A percentile compares a stretch with the other conserved stretches of the same genome.
Conservation (phyloP, 1,140 invertebrate genomes). For the Hyposmocoma kahamanoa region DNA sequence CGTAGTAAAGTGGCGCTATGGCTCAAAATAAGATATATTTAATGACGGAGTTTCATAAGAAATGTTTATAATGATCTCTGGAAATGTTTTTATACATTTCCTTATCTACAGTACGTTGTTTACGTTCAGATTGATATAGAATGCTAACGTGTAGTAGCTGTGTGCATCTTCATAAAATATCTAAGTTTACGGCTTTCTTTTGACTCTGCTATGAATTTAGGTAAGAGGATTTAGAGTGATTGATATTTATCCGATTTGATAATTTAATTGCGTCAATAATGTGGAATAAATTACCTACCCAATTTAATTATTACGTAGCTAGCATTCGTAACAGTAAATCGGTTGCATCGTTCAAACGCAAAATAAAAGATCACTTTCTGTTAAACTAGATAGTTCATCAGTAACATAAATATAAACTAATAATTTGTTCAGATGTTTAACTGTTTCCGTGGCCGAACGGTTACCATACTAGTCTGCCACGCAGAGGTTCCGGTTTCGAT, state of each 20-base stretch:
- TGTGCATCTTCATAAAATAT: background rate
- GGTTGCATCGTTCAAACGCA: too few species aligned
- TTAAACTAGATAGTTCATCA: too few species aligned
- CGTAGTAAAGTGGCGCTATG: conserved; percentile 31
- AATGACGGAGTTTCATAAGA: conserved; percentile 16
- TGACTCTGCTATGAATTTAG: background rate
- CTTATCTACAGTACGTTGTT: background rate
- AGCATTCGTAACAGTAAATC: too few species aligned
- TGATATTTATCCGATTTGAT: background rate
- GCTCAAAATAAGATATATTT: conserved; percentile 32
- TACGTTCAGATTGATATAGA: background rate
- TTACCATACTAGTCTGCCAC: too few species aligned
- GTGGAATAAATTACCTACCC: too few species aligned
- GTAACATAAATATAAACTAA: too few species aligned
- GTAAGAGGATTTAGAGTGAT: background rate
- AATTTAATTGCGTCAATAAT: background rate
- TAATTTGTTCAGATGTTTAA: too few species aligned
- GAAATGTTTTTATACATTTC: background rate
- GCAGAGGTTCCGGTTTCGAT: too few species aligned
- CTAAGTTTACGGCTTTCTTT: background rate
- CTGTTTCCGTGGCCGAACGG: too few species aligned
- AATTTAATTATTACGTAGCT: too few species aligned
- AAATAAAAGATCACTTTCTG: too few species aligned
- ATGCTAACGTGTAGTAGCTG: background rate
- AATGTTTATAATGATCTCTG: background rate